Evolutionary conservation across 2,113 vertebrate genomes (phyloP).

Genomic region (Ibidorhyncha struthersii): DNA sequence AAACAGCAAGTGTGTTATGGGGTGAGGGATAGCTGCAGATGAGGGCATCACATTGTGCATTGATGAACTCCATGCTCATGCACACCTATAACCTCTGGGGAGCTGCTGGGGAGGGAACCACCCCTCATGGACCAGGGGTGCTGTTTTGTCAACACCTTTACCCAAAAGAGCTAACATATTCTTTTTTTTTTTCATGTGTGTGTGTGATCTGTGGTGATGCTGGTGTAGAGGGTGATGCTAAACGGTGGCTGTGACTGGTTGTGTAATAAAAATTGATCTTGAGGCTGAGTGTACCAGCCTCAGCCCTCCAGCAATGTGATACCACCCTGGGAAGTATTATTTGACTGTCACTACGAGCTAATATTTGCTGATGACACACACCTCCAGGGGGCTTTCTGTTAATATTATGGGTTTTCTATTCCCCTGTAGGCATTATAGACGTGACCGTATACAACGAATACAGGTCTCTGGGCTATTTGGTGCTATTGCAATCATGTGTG

Average conservation of each 20-base stretch:
- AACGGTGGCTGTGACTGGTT: accelerated
- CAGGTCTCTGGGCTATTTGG: not conserved
- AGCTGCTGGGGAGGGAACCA: not conserved
- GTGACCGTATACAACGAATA: not conserved
- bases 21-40: too few species aligned
- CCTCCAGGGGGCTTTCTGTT: not conserved
- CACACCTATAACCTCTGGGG: accelerated
- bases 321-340: not conserved
- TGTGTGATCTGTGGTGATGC: not conserved
- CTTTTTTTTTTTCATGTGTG: not conserved
- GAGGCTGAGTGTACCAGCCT: not conserved
- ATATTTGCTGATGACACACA: not conserved
- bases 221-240: not conserved
- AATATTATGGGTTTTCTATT: not conserved
- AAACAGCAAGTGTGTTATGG: not conserved
- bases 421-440: not conserved
- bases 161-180: not conserved
- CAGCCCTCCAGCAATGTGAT: not conserved
- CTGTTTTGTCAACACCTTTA: not conserved
- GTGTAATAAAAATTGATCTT: not conserved
- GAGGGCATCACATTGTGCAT: accelerated
- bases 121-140: accelerated
- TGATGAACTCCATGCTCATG: not conserved
- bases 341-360: not conserved
- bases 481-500: accelerated